Conservation (phyloP, 2,797 vertebrate genomes). For the Caiman crocodilus region DNA sequence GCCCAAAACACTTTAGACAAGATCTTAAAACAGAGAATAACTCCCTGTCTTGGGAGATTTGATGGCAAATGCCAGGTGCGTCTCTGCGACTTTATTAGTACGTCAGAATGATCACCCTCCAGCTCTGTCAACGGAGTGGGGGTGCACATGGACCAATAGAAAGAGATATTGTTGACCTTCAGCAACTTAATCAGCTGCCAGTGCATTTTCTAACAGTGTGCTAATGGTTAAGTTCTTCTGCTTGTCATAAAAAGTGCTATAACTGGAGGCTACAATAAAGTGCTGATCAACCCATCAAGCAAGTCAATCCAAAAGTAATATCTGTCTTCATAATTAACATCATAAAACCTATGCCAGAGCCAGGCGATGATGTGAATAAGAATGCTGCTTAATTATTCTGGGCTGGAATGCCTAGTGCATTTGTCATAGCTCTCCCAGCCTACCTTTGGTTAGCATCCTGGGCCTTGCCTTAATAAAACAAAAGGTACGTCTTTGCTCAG, state of each 20-base stretch:
- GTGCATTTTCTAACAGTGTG: conserved; percentile 56
- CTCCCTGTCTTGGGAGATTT: conserved; percentile 11
- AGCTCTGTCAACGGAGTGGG: background rate
- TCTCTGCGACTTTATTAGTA: conserved; percentile 47
- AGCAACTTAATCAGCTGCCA: conserved; percentile 70
- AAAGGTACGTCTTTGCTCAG: rapidly evolving
- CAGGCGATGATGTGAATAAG: conserved; percentile 62
- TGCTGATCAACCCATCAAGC: conserved; percentile 75
- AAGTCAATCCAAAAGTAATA: conserved; percentile 77
- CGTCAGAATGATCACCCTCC: conserved; percentile 48
- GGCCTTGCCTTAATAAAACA: background rate
- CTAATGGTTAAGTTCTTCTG: conserved; percentile 74
- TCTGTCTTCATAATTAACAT: conserved; percentile 70
- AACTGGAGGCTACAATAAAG: conserved; percentile 76
- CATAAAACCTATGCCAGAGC: conserved; percentile 71
- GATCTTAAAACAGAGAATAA: conserved; percentile 19
- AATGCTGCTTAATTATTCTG: conserved; percentile 59
- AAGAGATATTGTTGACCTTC: conserved; percentile 73
- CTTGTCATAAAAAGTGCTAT: conserved; percentile 71
- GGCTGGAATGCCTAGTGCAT: conserved; percentile 9
- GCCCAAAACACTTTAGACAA: background rate
- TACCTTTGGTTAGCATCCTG: background rate
- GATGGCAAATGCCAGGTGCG: conserved; percentile 12
- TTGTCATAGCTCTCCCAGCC: background rate
- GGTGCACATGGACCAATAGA: conserved; percentile 61